Evolutionary conservation across 2,113 vertebrate species (phyloP), one percentile per base, ranked within the genome.

Genomic region (Pagrus major): DNA sequence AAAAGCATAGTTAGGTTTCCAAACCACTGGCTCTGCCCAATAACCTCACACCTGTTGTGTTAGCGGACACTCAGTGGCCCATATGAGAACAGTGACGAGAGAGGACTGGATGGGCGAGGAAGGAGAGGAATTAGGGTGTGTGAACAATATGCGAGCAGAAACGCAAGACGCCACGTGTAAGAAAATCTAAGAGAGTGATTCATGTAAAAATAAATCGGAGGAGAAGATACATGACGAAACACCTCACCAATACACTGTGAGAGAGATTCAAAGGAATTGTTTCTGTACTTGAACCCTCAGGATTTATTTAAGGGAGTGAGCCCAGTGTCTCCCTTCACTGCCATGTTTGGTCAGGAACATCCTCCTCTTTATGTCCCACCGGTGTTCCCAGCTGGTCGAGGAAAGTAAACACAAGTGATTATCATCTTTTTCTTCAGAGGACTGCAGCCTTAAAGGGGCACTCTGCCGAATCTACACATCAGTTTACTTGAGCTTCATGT

Each of bases 341-440:
- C 94, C 94, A 93, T 94, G 35, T 94, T 95, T 94, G 93, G 94
- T 89, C 88, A 89, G 88, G 89, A 89, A 90, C 73, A 81, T 88
- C 84, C 31, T 85, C 80, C 80, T 77, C 72, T 81, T 59, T 29
- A 18, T 67, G 80, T 69, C 47, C 75, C 2, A n/a, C 35, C 44
- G 16, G 41, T 55, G 83, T 72, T 90, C 85, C 83, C 82, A 79
- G 86, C 85, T 82, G 83, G 35, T 71, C 6, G 20, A 37, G 68
- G 78, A 88, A 89, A 87, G 84, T 92, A 91, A 93, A 91, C 90
- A 88, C 49, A 33, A 74, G 68, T 42, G 72, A 81, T 88, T 66
- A 73, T 78, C 63, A 65, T 89, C 86, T 76, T 77, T 78, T 47
- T 79, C 41, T 73, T 52, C 56, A 23, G 58, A 51, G 20, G 52